Percentiles rank a stretch among this genome's conserved stretches.
These are phyloP conservation scores for Cynopterus brachyotis DNA, from an alignment of 2,113 vertebrate genomes.

Conservation along the genomic window DNA sequence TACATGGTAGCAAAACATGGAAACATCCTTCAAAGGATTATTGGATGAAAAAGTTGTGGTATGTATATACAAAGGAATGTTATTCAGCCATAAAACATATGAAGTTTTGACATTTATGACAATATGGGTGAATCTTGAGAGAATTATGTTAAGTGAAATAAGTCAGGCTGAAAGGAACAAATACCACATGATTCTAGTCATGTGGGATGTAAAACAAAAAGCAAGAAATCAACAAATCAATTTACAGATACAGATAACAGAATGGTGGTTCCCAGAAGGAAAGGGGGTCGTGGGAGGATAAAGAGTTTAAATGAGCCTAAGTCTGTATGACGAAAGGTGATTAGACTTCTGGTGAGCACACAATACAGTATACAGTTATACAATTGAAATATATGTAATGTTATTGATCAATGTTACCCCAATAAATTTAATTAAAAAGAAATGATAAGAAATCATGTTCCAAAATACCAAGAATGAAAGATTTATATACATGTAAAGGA, in stretches of 20 bases:
- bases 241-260: background rate
- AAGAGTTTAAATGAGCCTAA: no score
- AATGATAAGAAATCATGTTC: background rate
- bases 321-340: background rate
- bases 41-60: background rate
- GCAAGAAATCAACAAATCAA: background rate
- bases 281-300: background rate
- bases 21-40: background rate
- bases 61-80: background rate
- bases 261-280: background rate
- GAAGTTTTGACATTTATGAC: background rate
- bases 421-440: background rate
- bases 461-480: background rate
- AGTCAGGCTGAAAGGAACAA: background rate
- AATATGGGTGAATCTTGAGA: background rate
- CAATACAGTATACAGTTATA: background rate
- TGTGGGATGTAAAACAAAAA: background rate
- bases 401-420: background rate
- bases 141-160: background rate
- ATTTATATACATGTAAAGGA: background rate
- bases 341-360: background rate
- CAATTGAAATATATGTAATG: background rate
- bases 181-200: background rate
- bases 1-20: no score
- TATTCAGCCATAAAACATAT: background rate